Conservation (phyloP, 1,140 invertebrate species). For the Daktulosphaira vitifoliae region DNA sequence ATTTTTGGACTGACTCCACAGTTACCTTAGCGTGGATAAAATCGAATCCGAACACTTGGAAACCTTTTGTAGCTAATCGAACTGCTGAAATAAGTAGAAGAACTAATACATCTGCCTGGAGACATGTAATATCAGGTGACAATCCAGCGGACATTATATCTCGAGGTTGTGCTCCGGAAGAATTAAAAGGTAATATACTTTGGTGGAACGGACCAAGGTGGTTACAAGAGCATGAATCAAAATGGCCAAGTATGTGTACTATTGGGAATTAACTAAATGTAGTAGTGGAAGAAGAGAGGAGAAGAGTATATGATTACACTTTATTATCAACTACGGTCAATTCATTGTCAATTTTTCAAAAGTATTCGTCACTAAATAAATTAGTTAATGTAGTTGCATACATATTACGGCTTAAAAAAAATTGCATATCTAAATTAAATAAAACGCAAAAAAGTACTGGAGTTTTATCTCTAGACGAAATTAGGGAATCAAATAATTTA, state of each 20-base stretch:
- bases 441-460: conserved; percentile 3
- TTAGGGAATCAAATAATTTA: background rate
- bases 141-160: conserved; percentile 37
- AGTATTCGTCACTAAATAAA: no score
- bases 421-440: background rate
- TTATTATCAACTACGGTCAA: background rate
- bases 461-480: no score
- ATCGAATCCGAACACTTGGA: conserved; percentile 30
- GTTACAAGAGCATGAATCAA: background rate
- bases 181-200: conserved; percentile 12
- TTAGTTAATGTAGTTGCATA: no score
- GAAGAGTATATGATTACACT: background rate
- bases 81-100: conserved; percentile 9
- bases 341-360: background rate
- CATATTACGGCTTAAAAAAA: no score
- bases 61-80: conserved; percentile 37
- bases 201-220: conserved; percentile 36
- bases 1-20: conserved; percentile 37
- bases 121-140: conserved; percentile 25
- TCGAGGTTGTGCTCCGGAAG: conserved; percentile 19
- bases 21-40: conserved; percentile 37
- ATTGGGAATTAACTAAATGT: background rate
- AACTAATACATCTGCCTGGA: background rate
- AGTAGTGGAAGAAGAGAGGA: background rate
- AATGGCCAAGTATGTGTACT: background rate